These are phyloP conservation scores for Nannospalax galili DNA, from an alignment of 2,113 vertebrate genomes.

Conservation along the genomic window DNA sequence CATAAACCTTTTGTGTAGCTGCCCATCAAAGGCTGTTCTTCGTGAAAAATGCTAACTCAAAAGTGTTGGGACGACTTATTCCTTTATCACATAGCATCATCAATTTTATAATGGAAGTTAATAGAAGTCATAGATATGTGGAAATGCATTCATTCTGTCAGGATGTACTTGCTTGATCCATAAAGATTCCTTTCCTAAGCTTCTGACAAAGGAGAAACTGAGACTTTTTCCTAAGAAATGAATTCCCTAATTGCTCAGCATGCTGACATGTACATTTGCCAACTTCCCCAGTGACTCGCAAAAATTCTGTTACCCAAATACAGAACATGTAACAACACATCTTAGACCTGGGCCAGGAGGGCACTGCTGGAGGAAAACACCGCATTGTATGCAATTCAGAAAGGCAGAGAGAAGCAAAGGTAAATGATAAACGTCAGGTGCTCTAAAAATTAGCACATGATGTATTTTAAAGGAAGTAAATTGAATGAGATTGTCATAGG, in stretches of 20 bases:
- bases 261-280: conserved; percentile 58
- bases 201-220: neutral
- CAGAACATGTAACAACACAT: neutral
- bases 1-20: neutral
- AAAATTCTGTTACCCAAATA: conserved; percentile 52
- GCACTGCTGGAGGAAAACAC: neutral
- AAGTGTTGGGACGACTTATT: neutral
- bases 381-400: neutral
- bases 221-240: conserved; percentile 16
- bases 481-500: neutral
- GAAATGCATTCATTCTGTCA: neutral
- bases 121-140: neutral
- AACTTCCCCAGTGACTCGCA: conserved; percentile 55
- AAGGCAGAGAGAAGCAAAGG: conserved; percentile 27
- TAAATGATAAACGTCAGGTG: neutral
- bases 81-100: neutral
- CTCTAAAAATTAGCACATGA: neutral
- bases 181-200: neutral
- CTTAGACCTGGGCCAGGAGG: neutral
- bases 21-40: neutral
- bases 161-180: neutral
- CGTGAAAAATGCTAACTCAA: neutral
- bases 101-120: neutral
- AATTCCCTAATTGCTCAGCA: neutral
- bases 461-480: conserved; percentile 32